phyloP scores from a whole-genome alignment of 2,888 invertebrate genomes.

The Ophion ellenae region DNA sequence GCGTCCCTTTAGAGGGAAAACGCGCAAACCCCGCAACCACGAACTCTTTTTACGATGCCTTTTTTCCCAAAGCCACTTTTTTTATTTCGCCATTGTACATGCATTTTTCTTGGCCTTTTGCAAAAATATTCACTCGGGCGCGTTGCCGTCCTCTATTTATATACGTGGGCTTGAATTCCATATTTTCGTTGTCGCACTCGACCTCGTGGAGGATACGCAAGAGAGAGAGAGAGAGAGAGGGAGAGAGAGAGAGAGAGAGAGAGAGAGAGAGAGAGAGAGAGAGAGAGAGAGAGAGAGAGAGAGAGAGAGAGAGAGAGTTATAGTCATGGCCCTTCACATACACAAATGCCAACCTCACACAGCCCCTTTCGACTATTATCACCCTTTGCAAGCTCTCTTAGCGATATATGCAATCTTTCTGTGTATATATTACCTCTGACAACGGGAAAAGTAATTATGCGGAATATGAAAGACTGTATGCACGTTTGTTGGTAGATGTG shows the following conservation, averaged over 20 bases:
- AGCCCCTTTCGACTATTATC: slow-evolving; percentile 24
- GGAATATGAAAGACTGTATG: slow-evolving; percentile 65
- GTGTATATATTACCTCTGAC: background rate
- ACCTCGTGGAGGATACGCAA: slow-evolving; percentile 13
- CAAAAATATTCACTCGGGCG: slow-evolving; percentile 31
- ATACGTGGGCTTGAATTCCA: slow-evolving; percentile 17
- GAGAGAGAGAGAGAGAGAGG: slow-evolving; percentile 9
- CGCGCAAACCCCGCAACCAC: slow-evolving; percentile 34
- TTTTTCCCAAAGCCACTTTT: background rate
- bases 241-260: slow-evolving; percentile 10
- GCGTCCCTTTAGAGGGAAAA: slow-evolving; percentile 7
- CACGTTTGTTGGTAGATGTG: background rate
- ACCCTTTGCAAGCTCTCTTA: slow-evolving; percentile 6
- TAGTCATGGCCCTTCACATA: slow-evolving; percentile 35
- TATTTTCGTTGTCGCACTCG: slow-evolving; percentile 56
- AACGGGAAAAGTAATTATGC: slow-evolving; percentile 70
- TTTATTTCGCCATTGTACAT: background rate
- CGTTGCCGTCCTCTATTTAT: background rate
- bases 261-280: slow-evolving; percentile 10
- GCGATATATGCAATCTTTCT: background rate
- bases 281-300: slow-evolving; percentile 12
- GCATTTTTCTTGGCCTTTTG: slow-evolving; percentile 25
- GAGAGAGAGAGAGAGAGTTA: no score
- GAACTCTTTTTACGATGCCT: slow-evolving; percentile 10
- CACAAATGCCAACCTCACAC: slow-evolving; percentile 1